Evolutionary conservation across 1,140 invertebrate species (phyloP).

Genomic region (Brachionus asplanchnoidis): DNA sequence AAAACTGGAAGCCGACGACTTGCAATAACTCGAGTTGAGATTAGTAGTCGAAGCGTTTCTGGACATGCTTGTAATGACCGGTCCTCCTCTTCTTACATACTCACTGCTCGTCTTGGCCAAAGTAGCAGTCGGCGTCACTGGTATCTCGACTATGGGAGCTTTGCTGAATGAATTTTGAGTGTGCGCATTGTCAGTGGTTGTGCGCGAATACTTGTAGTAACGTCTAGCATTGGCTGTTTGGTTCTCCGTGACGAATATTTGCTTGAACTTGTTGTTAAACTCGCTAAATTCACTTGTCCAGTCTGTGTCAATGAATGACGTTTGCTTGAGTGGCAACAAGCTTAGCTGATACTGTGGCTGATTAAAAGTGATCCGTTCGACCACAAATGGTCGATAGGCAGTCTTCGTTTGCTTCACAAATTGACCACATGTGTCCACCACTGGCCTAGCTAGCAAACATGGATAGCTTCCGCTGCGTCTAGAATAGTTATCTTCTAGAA

Average conservation of each 20-base stretch:
- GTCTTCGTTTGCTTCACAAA: neutral
- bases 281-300: neutral
- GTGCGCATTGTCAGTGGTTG: neutral
- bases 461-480: constrained; percentile 7
- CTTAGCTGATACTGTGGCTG: neutral
- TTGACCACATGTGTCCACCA: neutral
- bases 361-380: neutral
- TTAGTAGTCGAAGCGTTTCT: neutral
- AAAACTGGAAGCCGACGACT: neutral
- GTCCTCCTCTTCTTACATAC: neutral
- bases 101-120: neutral
- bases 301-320: neutral
- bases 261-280: constrained; percentile 24
- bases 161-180: neutral
- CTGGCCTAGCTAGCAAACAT: neutral
- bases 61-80: neutral
- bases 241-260: neutral
- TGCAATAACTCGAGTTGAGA: neutral
- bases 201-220: constrained; percentile 34
- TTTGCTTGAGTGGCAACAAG: neutral
- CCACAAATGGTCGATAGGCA: neutral
- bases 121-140: neutral
- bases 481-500: neutral
- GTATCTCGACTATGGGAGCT: neutral
- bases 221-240: neutral